Evolutionary conservation across 92 coral and sea anemone genomes (phyloP), one percentile per base, ranked within the genome.

Genomic region (Porites divaricata): DNA sequence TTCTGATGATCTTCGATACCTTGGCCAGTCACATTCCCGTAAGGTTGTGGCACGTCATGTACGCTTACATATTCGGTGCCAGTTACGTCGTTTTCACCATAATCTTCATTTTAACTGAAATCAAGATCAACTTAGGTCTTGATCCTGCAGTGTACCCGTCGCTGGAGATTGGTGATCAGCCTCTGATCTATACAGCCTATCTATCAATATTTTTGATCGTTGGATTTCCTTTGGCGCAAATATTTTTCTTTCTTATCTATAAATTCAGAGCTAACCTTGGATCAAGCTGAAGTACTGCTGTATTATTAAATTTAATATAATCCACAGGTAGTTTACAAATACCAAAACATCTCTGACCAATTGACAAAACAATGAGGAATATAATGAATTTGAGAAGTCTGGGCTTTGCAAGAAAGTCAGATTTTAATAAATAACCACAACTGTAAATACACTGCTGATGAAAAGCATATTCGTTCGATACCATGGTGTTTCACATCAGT

Each of bases 41-140:
- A 23, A 88, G 98, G 41, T 10, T 94, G 28, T 50, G 85, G 22
- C 98, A 94, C 81, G 89, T 94, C 77, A 64, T 94, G 63, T 94
- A 94, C 76, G 95, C 95, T 83, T 89, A 94, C 86, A 72, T 94
- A 59, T 89, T 94, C 76, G 95, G 93, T 57, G 93, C 91, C 14
- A 86, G 86, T 2, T 88, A 92, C 71, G 95, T 92, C 17, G 83
- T 86, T 7, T 94, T 94, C 82, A 77, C 90, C 13, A 67, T 94
- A 24, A 66, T 89, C 20, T 87, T 78, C 83, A 91, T 94, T 69
- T 59, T 92, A 61, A 87, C 91, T 15, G 93, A 94, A 70, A 89
- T 84, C 23, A 87, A 82, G 66, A 67, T 72, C 2, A 95, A 89
- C 80, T 78, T 87, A 1, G 66, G 72, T 52, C 80, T 88, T 11